Evolutionary conservation across 2,797 vertebrate species (phyloP), one percentile per base, ranked within the genome.

Genomic region (Pseudomugil gertrudae): DNA sequence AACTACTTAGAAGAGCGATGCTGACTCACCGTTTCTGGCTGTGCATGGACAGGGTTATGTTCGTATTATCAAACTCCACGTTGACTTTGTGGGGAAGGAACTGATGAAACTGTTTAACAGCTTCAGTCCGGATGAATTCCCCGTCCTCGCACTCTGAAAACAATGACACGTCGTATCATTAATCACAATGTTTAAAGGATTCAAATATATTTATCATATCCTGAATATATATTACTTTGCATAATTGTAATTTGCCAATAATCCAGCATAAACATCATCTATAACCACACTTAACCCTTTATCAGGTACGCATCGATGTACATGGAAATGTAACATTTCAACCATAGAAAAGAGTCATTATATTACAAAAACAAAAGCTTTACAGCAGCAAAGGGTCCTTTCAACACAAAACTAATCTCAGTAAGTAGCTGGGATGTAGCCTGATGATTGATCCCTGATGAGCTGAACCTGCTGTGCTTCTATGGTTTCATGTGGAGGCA

Each of bases 1-100:
- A 33, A 8, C n/a, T 14, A 19, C 13, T 5, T 48, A 5, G 1
- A 53, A 38, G n/a, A 57, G 27, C 47, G 27, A 30, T 0, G 33
- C 11, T 40, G 53, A 70, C 92, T 92, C 74, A 98, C 97, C 95
- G 95, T 87, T 98, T 98, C 83, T 97, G 97, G 91, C 97, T 99
- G 76, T 98, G 97, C 96, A 98, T 96, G 27, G 97, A 99, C 56
- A 98, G 90, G 11, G 96, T 97, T 40, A 96, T 76, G 57, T 95
- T 98, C 43, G 94, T 98, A 68, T 93, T 97, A 85, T 99, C 97
- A 89, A 98, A 94, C 73, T 95, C 95, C 92, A 98, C 90, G 48
- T 94, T 94, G 72, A 97, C 92, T 63, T 91, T 92, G 58, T 94
- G 91, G 7, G 97, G 97, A 68, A 97, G 70, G 29, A 94, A 90